Evolutionary conservation across 1,140 invertebrate genomes (phyloP), one percentile per base, ranked within the genome.

Genomic region (Ridgeia piscesae): DNA sequence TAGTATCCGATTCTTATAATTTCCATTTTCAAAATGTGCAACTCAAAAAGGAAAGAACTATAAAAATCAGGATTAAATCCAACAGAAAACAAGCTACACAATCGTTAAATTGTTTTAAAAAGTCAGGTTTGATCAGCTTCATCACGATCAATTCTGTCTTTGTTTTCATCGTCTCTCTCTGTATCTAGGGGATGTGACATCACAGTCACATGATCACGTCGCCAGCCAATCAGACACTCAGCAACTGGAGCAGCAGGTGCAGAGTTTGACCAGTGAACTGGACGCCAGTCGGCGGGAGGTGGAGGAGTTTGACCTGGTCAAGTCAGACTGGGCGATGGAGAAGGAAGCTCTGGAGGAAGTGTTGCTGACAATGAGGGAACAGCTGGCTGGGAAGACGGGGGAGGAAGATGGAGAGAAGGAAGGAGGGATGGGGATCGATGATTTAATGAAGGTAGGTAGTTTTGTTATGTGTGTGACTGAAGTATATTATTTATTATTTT

Each of bases 291-390:
- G 95, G 91, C 77, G 92, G 50, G 94, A 94, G 89, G 93, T 95
- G 17, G 92, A 93, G 89, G 93, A 94, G 91, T 95, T 95, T 93
- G 95, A 95, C 93, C 89, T 94, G 91, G 92, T 95, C 89, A 94
- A 94, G 91, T 93, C 94, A 92, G 95, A 95, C 93, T 95, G 95
- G 94, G 92, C 94, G 93, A 93, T 94, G 58, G 95, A 96, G 92
- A 95, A 95, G 93, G 94, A 96, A 93, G 94, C 95, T 42, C 93
- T 96, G 14, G 95, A 95, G 92, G 94, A 94, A 34, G 94, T 96
- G 0, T 92, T 96, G 1, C 91, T 94, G 50, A 92, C 94, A 77
- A 93, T 96, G 35, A 91, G 94, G 89, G 92, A 94, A 91, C 93
- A 95, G 91, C 34, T 95, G 2, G 27, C 8, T 34, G 93, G 94